These are phyloP conservation scores for Agrilus cyanescens DNA, from an alignment of 2,888 invertebrate genomes.

Conservation along the genomic window DNA sequence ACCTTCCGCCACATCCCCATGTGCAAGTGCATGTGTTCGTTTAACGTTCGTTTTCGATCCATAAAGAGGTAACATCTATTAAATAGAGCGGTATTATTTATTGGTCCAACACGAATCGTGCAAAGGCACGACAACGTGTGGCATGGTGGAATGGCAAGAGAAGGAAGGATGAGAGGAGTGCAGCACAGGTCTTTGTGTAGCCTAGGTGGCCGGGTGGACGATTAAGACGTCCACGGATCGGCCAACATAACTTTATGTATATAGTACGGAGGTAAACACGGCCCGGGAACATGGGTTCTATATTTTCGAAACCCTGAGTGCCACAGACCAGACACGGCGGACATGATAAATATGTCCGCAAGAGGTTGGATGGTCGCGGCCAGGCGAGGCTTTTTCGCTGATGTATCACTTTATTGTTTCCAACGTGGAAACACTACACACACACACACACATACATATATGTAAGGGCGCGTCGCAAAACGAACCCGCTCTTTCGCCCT, in stretches of 20 bases:
- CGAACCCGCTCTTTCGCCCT: too few relatives aligned
- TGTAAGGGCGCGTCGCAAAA: too few relatives aligned
- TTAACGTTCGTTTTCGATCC: too few relatives aligned
- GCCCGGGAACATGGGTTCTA: slow-evolving; percentile 27
- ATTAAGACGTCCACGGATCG: slow-evolving; percentile 30
- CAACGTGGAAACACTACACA: neutral
- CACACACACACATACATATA: slow-evolving; percentile 2
- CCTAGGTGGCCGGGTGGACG: slow-evolving; percentile 27
- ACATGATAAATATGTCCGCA: slow-evolving; percentile 28
- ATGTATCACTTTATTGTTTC: too few relatives aligned
- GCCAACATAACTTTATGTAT: slow-evolving; percentile 25
- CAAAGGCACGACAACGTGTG: too few relatives aligned
- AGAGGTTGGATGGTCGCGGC: too few relatives aligned
- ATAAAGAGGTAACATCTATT: too few relatives aligned
- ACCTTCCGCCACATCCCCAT: too few relatives aligned
- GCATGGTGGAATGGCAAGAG: neutral
- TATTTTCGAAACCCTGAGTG: slow-evolving; percentile 23
- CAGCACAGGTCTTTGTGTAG: slow-evolving; percentile 6
- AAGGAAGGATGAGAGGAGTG: neutral
- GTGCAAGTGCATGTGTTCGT: too few relatives aligned
- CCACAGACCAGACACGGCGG: slow-evolving; percentile 21
- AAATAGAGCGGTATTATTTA: too few relatives aligned
- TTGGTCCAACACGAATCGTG: too few relatives aligned
- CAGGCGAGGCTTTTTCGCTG: too few relatives aligned
- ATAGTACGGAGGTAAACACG: slow-evolving; percentile 25